A percentile compares a stretch with the other conserved stretches of the same genome.
These are phyloP conservation scores for Kryptopterus vitreolus DNA, from an alignment of 2,797 vertebrate species.

Conservation along the genomic window DNA sequence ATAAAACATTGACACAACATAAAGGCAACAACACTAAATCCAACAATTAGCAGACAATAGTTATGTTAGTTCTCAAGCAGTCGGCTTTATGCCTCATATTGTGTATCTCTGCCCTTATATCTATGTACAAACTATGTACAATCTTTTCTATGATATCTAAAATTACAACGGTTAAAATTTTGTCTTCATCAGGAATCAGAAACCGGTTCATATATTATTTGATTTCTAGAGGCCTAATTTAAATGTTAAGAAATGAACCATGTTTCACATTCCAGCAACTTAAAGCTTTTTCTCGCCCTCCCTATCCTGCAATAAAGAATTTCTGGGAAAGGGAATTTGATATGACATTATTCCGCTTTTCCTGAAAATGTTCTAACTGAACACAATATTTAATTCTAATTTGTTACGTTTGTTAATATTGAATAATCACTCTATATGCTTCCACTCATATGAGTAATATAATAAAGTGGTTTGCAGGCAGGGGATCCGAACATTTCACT, in stretches of 20 bases:
- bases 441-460: conserved; percentile 27
- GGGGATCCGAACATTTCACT: conserved; percentile 52
- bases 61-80: not conserved
- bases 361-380: not conserved
- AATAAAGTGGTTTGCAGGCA: conserved; percentile 42
- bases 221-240: not conserved
- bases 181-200: too few species aligned
- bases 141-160: too few species aligned
- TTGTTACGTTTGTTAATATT: conserved; percentile 21
- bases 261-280: not conserved
- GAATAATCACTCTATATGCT: conserved; percentile 31
- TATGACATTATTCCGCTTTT: not conserved
- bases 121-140: too few species aligned
- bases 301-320: not conserved
- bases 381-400: conserved; percentile 20
- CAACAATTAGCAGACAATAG: not conserved
- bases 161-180: too few species aligned
- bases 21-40: not conserved
- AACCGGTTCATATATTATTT: not conserved
- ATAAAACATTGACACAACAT: not conserved
- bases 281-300: not conserved
- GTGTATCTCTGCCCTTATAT: too few species aligned
- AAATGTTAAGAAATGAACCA: not conserved
- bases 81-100: too few species aligned
- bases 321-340: not conserved